A percentile compares a stretch with the other conserved stretches of the same genome.
Evolutionary conservation across 1,140 invertebrate genomes (phyloP).

Genomic region (Maniola jurtina): DNA sequence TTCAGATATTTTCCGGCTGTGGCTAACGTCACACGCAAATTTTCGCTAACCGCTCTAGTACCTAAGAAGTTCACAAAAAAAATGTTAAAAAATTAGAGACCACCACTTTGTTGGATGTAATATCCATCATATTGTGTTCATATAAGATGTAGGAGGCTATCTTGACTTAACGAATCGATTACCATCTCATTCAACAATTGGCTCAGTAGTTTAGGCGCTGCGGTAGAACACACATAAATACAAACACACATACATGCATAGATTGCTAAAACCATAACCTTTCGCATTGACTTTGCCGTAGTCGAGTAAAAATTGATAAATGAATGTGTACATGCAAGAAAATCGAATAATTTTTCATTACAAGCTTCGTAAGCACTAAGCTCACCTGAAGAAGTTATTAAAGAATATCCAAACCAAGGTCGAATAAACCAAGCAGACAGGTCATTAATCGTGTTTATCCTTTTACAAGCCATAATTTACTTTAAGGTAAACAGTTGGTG

Average conservation of each 20-base stretch:
- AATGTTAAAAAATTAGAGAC: no score
- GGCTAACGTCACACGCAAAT: not conserved
- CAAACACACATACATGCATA: no score
- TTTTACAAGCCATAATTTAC: constrained; percentile 36
- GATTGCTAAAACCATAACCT: no score
- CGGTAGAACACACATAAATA: no score
- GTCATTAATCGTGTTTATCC: constrained; percentile 25
- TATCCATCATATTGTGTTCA: no score
- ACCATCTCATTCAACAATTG: no score
- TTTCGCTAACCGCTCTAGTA: not conserved
- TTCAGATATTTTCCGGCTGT: no score
- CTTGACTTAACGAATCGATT: no score
- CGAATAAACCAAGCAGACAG: constrained; percentile 18
- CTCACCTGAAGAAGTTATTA: constrained; percentile 19
- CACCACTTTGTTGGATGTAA: no score
- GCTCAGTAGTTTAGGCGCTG: no score
- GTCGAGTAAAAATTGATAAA: not conserved
- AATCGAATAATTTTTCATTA: not conserved
- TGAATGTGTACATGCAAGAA: not conserved
- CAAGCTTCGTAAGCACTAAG: not conserved
- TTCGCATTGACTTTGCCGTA: no score
- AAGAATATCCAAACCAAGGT: constrained; percentile 30
- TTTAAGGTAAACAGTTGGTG: constrained; percentile 39
- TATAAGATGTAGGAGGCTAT: no score
- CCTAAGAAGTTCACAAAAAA: not conserved